These are phyloP conservation scores for Sebastes hopkinsi DNA, from an alignment of 2,797 vertebrate genomes.

Conservation along the genomic window DNA sequence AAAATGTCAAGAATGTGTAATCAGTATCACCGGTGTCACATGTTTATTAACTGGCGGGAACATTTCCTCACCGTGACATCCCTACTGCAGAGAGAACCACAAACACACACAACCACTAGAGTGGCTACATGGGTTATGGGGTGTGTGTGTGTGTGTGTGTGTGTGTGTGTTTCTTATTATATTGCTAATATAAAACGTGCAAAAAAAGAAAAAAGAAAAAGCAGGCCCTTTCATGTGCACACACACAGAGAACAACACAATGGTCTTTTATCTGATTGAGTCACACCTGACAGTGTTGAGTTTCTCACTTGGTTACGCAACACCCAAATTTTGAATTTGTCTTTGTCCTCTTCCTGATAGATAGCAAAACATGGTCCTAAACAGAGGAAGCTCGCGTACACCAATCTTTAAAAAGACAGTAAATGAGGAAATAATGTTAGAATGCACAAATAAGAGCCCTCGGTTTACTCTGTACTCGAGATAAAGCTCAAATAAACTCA, in stretches of 20 bases:
- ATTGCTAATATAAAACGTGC: slow-evolving; percentile 29
- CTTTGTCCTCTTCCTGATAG: slow-evolving; percentile 22
- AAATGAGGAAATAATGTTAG: slow-evolving; percentile 16
- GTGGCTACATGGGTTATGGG: neutral
- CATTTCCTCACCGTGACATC: no score
- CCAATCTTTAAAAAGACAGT: slow-evolving; percentile 1
- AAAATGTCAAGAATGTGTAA: no score
- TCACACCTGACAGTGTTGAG: slow-evolving; percentile 64
- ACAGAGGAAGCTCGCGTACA: neutral
- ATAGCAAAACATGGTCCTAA: slow-evolving; percentile 38
- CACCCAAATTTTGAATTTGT: slow-evolving; percentile 17
- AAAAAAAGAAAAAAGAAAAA: neutral
- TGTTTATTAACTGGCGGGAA: no score
- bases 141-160: neutral
- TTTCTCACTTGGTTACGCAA: slow-evolving; percentile 57
- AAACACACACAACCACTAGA: neutral
- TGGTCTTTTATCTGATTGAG: slow-evolving; percentile 33
- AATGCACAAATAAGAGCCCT: neutral
- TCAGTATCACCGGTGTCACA: no score
- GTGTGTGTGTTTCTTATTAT: neutral
- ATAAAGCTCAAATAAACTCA: neutral
- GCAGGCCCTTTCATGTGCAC: neutral
- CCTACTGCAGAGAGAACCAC: neutral
- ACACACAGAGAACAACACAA: slow-evolving; percentile 26
- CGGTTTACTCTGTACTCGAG: neutral